Conservation (phyloP, 2,797 vertebrate genomes). For the Loris lydekkerianus region DNA sequence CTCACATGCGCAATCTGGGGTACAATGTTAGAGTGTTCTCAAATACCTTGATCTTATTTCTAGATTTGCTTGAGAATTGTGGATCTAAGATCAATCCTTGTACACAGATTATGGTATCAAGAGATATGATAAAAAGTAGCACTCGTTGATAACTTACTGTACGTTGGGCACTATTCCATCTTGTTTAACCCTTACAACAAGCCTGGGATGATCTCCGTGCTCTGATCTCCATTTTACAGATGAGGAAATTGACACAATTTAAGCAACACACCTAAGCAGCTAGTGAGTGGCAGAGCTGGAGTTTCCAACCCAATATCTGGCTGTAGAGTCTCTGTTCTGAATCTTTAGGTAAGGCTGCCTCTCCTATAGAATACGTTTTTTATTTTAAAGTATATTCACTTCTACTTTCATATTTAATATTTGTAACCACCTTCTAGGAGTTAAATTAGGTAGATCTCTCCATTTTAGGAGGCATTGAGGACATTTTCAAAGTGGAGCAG, state of each 20-base stretch:
- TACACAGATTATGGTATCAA: neutral
- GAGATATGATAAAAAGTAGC: neutral
- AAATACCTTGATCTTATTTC: conserved; percentile 1
- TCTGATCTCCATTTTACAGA: neutral
- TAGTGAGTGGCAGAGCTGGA: neutral
- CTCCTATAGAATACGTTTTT: neutral
- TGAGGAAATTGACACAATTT: neutral
- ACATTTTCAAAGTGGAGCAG: conserved; percentile 48
- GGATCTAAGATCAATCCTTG: neutral
- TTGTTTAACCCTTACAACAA: neutral
- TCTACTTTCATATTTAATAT: conserved; percentile 34
- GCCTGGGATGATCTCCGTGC: neutral
- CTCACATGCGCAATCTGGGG: neutral
- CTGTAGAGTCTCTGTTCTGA: neutral
- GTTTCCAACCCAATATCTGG: neutral
- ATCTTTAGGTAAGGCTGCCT: neutral
- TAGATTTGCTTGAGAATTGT: neutral
- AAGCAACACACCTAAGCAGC: neutral
- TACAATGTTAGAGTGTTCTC: neutral
- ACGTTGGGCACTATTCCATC: neutral
- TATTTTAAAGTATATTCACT: neutral
- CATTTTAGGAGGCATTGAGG: neutral
- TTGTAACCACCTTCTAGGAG: neutral
- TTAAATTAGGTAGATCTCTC: neutral
- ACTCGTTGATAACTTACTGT: neutral